Conservation (phyloP, 53 echinoderm and acorn worm species). For the Glandiceps talaboti region DNA sequence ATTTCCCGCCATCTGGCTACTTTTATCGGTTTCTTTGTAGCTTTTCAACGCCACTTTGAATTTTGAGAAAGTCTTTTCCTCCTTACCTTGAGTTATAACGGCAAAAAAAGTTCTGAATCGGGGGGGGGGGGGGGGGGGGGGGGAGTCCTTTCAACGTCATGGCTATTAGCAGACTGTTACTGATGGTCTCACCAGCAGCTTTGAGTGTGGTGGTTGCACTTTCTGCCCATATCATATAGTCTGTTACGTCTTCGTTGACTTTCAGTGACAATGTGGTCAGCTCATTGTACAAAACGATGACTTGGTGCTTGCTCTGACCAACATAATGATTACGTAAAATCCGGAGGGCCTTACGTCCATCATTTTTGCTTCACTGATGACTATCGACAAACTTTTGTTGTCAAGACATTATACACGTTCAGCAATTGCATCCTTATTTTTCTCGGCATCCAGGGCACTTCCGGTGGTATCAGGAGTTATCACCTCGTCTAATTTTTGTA, state of each 20-base stretch:
- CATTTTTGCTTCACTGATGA: conserved; percentile 31
- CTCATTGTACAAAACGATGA: too few relatives aligned
- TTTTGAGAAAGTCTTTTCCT: background rate
- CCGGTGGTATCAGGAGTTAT: too few relatives aligned
- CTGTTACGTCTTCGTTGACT: conserved; percentile 14
- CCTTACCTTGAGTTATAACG: conserved; percentile 4
- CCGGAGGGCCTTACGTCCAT: too few relatives aligned
- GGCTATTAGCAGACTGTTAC: conserved; percentile 23
- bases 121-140: too few relatives aligned
- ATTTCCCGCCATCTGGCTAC: too few relatives aligned
- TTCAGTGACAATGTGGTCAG: conserved; percentile 22
- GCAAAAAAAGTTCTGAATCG: conserved; percentile 22
- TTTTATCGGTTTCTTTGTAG: background rate
- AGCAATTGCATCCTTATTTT: conserved; percentile 15
- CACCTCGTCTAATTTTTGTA: too few relatives aligned
- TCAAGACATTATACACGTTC: conserved; percentile 26
- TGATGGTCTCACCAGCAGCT: conserved; percentile 20
- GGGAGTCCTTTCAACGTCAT: conserved; percentile 32
- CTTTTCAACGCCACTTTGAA: background rate
- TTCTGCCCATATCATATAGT: conserved; percentile 28
- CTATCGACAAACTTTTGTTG: conserved; percentile 16
- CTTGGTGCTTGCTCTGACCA: conserved; percentile 16
- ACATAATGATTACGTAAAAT: conserved; percentile 18
- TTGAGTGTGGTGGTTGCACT: conserved; percentile 15
- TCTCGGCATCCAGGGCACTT: conserved; percentile 5